These are phyloP conservation scores for Tympanoctomys barrerae DNA, from an alignment of 2,797 vertebrate species.

Conservation along the genomic window DNA sequence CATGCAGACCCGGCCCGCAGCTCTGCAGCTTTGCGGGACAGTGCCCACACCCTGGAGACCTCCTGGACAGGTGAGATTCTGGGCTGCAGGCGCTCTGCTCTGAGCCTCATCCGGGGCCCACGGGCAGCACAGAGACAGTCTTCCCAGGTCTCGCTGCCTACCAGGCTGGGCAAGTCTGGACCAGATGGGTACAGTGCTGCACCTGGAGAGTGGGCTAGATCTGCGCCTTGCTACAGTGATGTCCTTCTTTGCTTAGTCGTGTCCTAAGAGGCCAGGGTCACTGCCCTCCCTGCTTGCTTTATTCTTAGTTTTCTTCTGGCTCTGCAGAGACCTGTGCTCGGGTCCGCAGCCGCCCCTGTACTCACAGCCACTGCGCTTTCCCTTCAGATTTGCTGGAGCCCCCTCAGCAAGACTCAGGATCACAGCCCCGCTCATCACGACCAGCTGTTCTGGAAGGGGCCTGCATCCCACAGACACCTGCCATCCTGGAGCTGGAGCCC, in stretches of 20 bases:
- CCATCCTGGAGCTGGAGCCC: no score
- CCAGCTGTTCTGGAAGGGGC: no score
- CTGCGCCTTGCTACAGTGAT: background rate
- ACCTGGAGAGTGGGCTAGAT: accelerated
- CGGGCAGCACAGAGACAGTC: accelerated
- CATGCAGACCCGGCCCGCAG: background rate
- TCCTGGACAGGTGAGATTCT: background rate
- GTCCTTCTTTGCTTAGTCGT: background rate
- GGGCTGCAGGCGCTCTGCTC: background rate
- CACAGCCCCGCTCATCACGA: background rate
- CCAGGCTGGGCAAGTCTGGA: background rate
- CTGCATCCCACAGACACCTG: no score
- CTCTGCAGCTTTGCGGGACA: accelerated
- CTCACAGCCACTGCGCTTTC: background rate
- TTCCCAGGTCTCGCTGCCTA: background rate
- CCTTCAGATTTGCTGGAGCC: no score
- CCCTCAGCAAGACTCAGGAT: background rate
- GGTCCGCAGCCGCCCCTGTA: no score
- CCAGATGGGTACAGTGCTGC: accelerated
- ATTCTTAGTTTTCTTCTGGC: background rate
- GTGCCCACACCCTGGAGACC: accelerated
- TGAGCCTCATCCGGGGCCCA: background rate
- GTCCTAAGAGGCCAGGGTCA: background rate
- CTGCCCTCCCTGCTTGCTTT: background rate
- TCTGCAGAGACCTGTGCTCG: background rate